Percentiles rank a stretch among this genome's conserved stretches.
These are phyloP conservation scores for Drosophila crucigera DNA, from an alignment of 2,888 invertebrate species.

Conservation along the genomic window DNA sequence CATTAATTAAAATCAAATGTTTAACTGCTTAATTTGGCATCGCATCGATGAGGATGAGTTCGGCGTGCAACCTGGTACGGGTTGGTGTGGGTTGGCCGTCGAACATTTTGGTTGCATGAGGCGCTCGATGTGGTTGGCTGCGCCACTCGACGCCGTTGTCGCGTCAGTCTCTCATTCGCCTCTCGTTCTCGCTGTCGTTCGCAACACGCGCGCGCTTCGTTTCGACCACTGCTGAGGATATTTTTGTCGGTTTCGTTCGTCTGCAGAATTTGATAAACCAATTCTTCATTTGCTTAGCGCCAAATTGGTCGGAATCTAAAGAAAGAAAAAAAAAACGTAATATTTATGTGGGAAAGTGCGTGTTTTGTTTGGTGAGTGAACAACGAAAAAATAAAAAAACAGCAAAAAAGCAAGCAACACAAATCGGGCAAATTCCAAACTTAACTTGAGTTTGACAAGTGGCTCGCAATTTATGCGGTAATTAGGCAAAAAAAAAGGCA, in stretches of 20 bases:
- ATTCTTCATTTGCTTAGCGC: constrained; percentile 16
- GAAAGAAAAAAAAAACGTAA: background rate
- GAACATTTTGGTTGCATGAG: constrained; percentile 29
- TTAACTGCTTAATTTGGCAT: background rate
- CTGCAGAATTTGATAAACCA: constrained; percentile 33
- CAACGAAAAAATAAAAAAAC: background rate
- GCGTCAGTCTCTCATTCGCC: constrained; percentile 54
- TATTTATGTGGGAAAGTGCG: constrained; percentile 3
- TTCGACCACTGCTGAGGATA: constrained; percentile 32
- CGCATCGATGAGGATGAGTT: constrained; percentile 4
- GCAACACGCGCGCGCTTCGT: constrained; percentile 42
- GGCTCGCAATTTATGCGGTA: constrained; percentile 35
- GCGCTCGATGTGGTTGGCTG: constrained; percentile 43
- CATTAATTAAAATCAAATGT: background rate
- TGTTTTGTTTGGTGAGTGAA: background rate
- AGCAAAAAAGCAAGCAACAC: background rate
- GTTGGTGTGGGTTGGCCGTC: background rate
- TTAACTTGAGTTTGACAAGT: constrained; percentile 1
- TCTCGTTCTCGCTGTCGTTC: constrained; percentile 44
- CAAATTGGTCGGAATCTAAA: constrained; percentile 3
- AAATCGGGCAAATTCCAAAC: constrained; percentile 6
- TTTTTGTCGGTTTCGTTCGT: constrained; percentile 32
- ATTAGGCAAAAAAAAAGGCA: constrained; percentile 37
- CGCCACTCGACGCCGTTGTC: constrained; percentile 15
- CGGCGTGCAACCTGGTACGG: constrained; percentile 19